Evolutionary conservation across 1,140 invertebrate genomes (phyloP).

Genomic region (Vanessa atalanta): DNA sequence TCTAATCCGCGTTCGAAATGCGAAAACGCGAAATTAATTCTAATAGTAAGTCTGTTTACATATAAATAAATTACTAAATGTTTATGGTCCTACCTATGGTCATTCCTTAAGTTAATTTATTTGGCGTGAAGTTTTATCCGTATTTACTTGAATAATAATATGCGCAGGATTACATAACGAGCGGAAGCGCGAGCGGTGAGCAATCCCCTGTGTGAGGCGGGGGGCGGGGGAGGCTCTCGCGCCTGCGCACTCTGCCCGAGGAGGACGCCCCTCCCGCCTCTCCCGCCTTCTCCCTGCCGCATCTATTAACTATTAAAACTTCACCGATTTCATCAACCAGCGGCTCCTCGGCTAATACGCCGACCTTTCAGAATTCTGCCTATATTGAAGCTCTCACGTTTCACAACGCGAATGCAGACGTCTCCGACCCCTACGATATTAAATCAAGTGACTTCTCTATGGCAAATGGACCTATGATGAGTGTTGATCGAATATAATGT

Average conservation of each 20-base stretch:
- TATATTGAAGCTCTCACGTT: constrained; percentile 6
- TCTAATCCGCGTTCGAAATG: too few species aligned
- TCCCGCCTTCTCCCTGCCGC: constrained; percentile 50
- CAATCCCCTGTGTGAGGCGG: constrained; percentile 74
- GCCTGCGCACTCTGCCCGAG: constrained; percentile 72
- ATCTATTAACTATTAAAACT: constrained; percentile 1
- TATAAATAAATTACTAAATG: too few species aligned
- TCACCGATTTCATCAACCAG: constrained; percentile 5
- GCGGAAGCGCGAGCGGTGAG: constrained; percentile 69
- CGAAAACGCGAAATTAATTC: too few species aligned
- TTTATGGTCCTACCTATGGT: too few species aligned
- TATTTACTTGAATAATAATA: not conserved
- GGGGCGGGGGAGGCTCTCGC: constrained; percentile 72
- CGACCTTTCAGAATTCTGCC: not conserved
- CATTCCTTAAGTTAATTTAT: not conserved
- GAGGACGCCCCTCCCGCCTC: constrained; percentile 65
- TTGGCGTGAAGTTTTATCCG: not conserved
- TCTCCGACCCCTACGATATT: not conserved
- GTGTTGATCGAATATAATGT: not conserved
- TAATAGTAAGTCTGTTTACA: too few species aligned
- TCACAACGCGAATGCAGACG: constrained; percentile 10
- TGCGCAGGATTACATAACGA: constrained; percentile 68
- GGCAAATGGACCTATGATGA: not conserved
- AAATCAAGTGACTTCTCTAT: constrained; percentile 8
- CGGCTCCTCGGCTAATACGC: not conserved